Evolutionary conservation across 2,888 invertebrate genomes (phyloP).

Genomic region (Latheticus oryzae): DNA sequence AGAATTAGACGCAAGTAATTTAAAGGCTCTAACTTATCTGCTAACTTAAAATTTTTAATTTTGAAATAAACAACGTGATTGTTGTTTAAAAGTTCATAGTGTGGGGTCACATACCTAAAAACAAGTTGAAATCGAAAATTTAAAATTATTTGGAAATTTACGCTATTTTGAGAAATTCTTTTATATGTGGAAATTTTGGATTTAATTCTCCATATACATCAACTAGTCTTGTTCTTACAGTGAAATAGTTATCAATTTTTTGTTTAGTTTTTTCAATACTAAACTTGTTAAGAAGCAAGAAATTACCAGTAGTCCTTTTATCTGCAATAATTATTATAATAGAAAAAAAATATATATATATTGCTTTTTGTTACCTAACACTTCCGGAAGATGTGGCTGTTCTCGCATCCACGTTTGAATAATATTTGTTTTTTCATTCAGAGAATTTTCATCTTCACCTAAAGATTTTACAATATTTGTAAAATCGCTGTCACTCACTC

Average conservation of each 20-base stretch:
- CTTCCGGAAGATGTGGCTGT: slow-evolving; percentile 9
- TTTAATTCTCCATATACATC: slow-evolving; percentile 1
- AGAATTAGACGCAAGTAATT: neutral
- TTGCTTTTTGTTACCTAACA: slow-evolving; percentile 9
- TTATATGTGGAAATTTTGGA: slow-evolving; percentile 7
- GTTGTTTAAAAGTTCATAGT: too few species aligned
- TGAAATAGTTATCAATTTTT: slow-evolving; percentile 49
- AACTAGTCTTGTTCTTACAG: slow-evolving; percentile 23
- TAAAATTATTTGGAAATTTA: too few species aligned
- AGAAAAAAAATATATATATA: too few species aligned
- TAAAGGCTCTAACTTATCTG: neutral
- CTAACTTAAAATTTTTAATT: too few species aligned
- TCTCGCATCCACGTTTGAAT: neutral
- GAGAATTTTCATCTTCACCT: neutral
- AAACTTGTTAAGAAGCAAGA: slow-evolving; percentile 38
- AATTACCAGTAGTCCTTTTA: slow-evolving; percentile 4
- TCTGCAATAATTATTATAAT: slow-evolving; percentile 6
- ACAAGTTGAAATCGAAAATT: too few species aligned
- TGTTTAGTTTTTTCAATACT: slow-evolving; percentile 45
- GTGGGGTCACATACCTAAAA: too few species aligned
- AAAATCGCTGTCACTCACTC: neutral
- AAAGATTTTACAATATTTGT: neutral
- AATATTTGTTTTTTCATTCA: neutral
- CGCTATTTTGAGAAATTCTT: neutral
- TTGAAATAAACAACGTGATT: too few species aligned